Evolutionary conservation across 2,797 vertebrate genomes (phyloP), one percentile per base, ranked within the genome.

Genomic region (Rhabdophis nuchalis): DNA sequence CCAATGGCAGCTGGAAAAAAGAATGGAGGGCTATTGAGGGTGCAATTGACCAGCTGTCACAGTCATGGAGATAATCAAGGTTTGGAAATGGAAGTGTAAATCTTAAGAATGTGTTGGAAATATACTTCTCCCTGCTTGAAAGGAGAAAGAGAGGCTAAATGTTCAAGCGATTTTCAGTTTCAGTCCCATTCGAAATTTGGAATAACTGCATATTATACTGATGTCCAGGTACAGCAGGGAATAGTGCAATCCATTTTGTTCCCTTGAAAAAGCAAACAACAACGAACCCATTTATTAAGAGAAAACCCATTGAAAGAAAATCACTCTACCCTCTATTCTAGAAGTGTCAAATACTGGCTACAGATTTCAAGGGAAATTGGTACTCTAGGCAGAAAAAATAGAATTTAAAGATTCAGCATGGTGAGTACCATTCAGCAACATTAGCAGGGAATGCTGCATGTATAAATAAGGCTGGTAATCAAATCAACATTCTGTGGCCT

Each of bases 61-160:
- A 92, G 56, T n/a, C 58, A 86, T 91, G 93, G 46, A 93, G 82
- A 95, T 87, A 94, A 91, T 61, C 89, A 68, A 92, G 94, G 25
- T 1, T 89, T 92, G 86, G 52, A 52, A 36, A 32, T 72, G 7
- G 27, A 57, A 57, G 12, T 90, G 58, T 92, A 90, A 90, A 87
- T 77, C n/a, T 50, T 90, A 54, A 86, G 52, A 58, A 56, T 0
- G 1, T 1, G 5, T 25, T 11, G 6, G 14, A 68, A 72, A 56
- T 91, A 60, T 86, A 90, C 41, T 60, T 10, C 16, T 82, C 36
- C 20, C 36, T 82, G 46, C 20, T 87, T 54, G n/a, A 90, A 25
- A 46, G 64, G 88, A 87, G 7, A 90, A 77, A 46, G 58, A 32
- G 68, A 92, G 88, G 61, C 50, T 32, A 77, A 89, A 87, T 46